Evolutionary conservation across 2,113 vertebrate species (phyloP).

Genomic region (Odontophorus gujanensis): DNA sequence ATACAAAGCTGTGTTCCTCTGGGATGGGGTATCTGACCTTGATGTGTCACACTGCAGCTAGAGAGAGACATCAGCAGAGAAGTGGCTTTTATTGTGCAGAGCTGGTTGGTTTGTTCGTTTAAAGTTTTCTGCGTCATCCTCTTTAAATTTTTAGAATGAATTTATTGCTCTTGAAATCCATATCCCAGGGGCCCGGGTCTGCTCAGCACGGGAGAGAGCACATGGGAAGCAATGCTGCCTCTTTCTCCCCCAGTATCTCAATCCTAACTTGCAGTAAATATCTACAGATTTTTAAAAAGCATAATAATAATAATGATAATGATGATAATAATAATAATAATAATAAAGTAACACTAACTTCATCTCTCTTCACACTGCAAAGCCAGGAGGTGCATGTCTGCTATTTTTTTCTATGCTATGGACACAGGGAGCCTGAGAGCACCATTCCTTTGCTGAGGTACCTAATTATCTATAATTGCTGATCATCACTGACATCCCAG

Average conservation of each 20-base stretch:
- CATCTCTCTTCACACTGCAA: background rate
- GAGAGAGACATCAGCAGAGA: conserved; percentile 48
- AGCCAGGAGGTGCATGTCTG: background rate
- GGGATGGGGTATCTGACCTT: conserved; percentile 59
- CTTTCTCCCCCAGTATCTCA: background rate
- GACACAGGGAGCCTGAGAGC: background rate
- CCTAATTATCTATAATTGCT: background rate
- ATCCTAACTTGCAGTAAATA: background rate
- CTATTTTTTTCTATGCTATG: background rate
- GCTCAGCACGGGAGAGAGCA: background rate
- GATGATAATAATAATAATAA: background rate
- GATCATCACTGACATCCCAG: background rate
- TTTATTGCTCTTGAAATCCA: conserved; percentile 71
- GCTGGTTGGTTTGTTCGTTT: conserved; percentile 30
- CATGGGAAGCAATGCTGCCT: conserved; percentile 3
- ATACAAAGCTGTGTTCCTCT: background rate
- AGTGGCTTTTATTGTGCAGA: conserved; percentile 43
- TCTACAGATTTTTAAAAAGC: background rate
- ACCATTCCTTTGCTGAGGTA: background rate
- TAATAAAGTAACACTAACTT: background rate
- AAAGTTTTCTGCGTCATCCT: conserved; percentile 60
- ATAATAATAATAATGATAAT: background rate
- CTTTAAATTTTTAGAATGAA: conserved; percentile 67
- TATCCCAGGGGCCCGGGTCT: conserved; percentile 46
- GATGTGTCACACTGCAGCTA: conserved; percentile 25